phyloP scores from a whole-genome alignment of 2,797 vertebrate species.

The Vireo griseus region DNA sequence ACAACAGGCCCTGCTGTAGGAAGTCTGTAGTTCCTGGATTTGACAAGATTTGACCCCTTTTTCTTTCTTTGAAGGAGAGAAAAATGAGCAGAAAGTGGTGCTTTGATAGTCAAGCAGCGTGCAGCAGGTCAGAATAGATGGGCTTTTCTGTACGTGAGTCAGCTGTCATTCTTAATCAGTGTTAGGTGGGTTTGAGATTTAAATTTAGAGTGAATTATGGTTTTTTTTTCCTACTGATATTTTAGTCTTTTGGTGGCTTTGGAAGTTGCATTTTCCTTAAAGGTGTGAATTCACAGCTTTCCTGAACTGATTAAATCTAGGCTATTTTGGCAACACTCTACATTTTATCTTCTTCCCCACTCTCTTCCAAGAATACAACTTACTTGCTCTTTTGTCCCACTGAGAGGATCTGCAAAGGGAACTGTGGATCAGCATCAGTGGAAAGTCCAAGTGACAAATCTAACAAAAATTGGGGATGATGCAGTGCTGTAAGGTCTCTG shows the following conservation, averaged over 20 bases:
- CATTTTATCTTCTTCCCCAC: neutral
- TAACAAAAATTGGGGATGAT: neutral
- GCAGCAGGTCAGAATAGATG: neutral
- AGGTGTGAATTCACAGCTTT: conserved; percentile 26
- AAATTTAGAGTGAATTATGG: neutral
- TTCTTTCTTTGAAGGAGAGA: neutral
- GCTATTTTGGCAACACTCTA: neutral
- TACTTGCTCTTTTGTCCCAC: neutral
- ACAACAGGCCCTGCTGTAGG: neutral
- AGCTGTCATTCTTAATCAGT: neutral
- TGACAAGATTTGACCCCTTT: neutral
- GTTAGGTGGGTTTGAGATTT: neutral
- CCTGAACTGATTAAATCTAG: neutral
- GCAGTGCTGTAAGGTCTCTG: neutral
- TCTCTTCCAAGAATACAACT: neutral
- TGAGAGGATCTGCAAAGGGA: neutral
- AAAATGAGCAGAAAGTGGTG: neutral
- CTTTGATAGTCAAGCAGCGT: neutral
- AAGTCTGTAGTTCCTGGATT: neutral
- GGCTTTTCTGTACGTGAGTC: neutral
- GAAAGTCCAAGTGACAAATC: neutral
- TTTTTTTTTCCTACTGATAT: neutral
- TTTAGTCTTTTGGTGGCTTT: neutral
- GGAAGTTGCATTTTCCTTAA: neutral
- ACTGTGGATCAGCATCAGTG: neutral